phyloP scores from a whole-genome alignment of 2,888 invertebrate genomes.

The Buathra laborator region DNA sequence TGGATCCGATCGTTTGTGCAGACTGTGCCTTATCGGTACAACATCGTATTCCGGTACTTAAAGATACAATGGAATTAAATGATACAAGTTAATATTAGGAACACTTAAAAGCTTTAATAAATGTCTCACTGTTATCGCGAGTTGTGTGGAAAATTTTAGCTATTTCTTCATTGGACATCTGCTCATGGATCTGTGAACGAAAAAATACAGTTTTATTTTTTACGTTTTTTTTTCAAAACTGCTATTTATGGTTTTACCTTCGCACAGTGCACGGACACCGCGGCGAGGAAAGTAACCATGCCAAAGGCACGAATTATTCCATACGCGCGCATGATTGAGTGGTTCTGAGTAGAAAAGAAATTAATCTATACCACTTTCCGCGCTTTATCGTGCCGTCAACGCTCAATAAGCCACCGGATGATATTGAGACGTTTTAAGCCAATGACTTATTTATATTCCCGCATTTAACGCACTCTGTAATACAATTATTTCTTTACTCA shows the following conservation, averaged over 20 bases:
- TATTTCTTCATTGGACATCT: neutral
- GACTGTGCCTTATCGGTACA: neutral
- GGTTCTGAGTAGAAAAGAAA: neutral
- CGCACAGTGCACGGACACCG: neutral
- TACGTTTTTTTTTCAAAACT: neutral
- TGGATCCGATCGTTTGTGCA: neutral
- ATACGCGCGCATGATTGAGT: neutral
- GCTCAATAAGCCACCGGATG: neutral
- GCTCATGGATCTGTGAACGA: neutral
- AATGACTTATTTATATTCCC: neutral
- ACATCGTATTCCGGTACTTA: slow-evolving; percentile 2
- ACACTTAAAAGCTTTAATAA: too few relatives aligned
- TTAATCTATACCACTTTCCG: too few relatives aligned
- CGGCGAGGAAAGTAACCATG: neutral
- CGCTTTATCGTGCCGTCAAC: neutral
- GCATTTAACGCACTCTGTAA: neutral
- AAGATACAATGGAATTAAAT: neutral
- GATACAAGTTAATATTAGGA: too few relatives aligned
- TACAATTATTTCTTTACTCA: neutral
- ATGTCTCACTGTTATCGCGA: neutral
- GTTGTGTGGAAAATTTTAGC: neutral
- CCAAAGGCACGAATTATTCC: neutral
- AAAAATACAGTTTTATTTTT: neutral
- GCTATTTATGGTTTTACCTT: neutral
- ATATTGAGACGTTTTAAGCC: neutral